These are phyloP conservation scores for Notodonta dromedarius DNA, from an alignment of 2,888 invertebrate genomes.

Conservation along the genomic window DNA sequence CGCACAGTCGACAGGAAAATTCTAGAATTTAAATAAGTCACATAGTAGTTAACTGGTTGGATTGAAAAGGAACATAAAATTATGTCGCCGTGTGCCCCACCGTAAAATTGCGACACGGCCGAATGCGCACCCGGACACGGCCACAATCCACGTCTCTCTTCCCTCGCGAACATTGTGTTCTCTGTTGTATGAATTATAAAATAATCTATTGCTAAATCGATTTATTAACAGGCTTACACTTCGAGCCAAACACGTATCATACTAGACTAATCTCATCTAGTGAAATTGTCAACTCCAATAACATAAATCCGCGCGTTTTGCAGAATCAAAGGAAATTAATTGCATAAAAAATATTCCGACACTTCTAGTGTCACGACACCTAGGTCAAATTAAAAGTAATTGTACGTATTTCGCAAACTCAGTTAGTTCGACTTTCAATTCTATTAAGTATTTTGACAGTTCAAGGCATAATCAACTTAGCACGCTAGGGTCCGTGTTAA, in stretches of 20 bases:
- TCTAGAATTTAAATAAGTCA: constrained; percentile 39
- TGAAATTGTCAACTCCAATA: not conserved
- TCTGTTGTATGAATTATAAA: constrained; percentile 51
- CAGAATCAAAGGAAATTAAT: not conserved
- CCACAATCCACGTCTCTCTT: constrained; percentile 53
- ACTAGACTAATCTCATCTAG: not conserved
- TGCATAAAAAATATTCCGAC: not conserved
- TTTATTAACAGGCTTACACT: constrained; percentile 31
- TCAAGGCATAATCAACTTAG: too few relatives aligned
- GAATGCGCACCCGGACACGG: constrained; percentile 61
- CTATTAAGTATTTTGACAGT: too few relatives aligned
- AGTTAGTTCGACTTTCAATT: constrained; percentile 3
- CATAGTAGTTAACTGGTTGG: constrained; percentile 34
- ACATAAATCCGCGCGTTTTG: not conserved
- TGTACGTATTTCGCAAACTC: constrained; percentile 20
- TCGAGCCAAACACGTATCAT: constrained; percentile 16
- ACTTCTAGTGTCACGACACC: not conserved
- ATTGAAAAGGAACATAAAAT: constrained; percentile 50
- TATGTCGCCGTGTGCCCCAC: constrained; percentile 59
- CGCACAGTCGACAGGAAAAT: constrained; percentile 21
- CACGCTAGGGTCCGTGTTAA: too few relatives aligned
- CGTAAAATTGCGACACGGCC: constrained; percentile 69
- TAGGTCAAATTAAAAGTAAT: constrained; percentile 14
- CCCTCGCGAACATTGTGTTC: constrained; percentile 59
- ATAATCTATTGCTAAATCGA: constrained; percentile 36